phyloP scores from a whole-genome alignment of 2,113 vertebrate species.

The Puffinus mauretanicus region DNA sequence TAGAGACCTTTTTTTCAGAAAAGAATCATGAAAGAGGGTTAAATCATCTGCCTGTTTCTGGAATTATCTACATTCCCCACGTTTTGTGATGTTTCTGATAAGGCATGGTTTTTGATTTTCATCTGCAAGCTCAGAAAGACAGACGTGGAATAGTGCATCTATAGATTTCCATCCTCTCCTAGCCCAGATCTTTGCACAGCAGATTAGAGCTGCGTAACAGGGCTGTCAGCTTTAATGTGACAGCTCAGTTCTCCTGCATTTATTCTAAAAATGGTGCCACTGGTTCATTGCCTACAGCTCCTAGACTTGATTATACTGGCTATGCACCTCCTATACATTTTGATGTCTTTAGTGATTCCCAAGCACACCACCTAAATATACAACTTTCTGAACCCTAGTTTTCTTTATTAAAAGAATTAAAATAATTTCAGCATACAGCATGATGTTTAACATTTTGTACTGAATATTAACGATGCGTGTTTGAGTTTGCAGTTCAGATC shows the following conservation, averaged over 20 bases:
- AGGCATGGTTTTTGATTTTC: background rate
- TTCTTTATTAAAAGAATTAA: background rate
- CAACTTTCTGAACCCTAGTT: background rate
- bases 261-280: background rate
- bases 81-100: background rate
- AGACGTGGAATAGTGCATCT: background rate
- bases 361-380: background rate
- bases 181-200: slow-evolving; percentile 14
- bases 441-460: background rate
- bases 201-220: background rate
- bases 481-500: background rate
- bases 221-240: slow-evolving; percentile 27
- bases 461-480: background rate
- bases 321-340: background rate
- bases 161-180: slow-evolving; percentile 27
- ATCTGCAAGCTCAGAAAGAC: background rate
- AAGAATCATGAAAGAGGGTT: background rate
- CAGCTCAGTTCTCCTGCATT: background rate
- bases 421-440: background rate
- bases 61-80: background rate
- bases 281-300: background rate
- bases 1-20: background rate
- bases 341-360: background rate
- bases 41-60: background rate
- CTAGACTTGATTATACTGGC: background rate